Evolutionary conservation across 1,140 invertebrate species (phyloP), one percentile per base, ranked within the genome.

Genomic region (Trissolcus basalis): DNA sequence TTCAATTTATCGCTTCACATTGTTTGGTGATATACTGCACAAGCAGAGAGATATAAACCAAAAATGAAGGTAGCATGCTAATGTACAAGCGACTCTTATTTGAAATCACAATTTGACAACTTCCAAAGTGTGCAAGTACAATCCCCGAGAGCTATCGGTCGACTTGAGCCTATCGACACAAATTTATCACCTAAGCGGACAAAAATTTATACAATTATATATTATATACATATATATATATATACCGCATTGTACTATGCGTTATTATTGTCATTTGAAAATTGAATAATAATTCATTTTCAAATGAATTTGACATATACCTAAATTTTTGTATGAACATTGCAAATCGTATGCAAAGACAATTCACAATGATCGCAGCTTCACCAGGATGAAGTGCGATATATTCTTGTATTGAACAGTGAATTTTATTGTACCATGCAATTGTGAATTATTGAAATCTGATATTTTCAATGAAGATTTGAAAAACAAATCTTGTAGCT

Each of bases 361-460:
- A 27, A 27, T 27, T 27, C 19, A 27, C 1, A 27, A 27, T 27
- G 19, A 27, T 27, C 19, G 6, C 19, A 27, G 6, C 19, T 27
- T 27, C 19, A 6, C 6, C 19, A 27, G 6, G 19, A n/a, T 9
- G n/a, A 39, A 39, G 2, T 19, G 48, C 15, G n/a, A 53, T 58
- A 47, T 67, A 67, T 67, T 67, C 54, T 47, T 67, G 16, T 54
- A 64, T 27, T n/a, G 9, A 35, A 10, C 27, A 39, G n/a, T 50
- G 36, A 8, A 58, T 53, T 36, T 16, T 19, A n/a, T n/a, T 44
- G 39, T 35, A 16, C 16, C 44, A 59, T 49, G 10, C 6, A 4
- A 59, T 32, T 47, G 5, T 49, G 47, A 45, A 7, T 47, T 10
- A 61, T 69, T 69, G 64, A 27, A 44, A 53, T 6, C 44, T 27